Percentiles rank a stretch among this genome's conserved stretches.
Evolutionary conservation across 2,113 vertebrate species (phyloP).

Genomic region (Tachysurus vachellii): DNA sequence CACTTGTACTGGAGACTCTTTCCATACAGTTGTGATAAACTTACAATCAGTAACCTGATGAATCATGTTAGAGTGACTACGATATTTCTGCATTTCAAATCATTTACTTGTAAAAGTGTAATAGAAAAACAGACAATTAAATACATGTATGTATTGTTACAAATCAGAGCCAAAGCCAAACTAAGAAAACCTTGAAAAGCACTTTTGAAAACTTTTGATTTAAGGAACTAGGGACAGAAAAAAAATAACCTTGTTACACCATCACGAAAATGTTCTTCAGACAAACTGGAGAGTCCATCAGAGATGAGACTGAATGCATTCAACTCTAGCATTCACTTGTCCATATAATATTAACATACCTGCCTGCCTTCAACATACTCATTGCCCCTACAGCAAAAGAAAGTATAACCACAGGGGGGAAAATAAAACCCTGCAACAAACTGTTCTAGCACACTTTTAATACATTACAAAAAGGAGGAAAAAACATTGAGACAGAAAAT

Average conservation of each 20-base stretch:
- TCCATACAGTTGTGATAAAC: background rate
- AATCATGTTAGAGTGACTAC: too few species aligned
- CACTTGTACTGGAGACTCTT: background rate
- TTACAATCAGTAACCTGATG: too few species aligned
- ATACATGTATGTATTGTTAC: too few species aligned
- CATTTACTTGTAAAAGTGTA: too few species aligned
- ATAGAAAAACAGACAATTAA: too few species aligned
- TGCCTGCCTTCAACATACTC: too few species aligned
- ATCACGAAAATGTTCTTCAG: background rate
- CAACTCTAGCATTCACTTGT: background rate
- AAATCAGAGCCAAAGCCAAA: too few species aligned
- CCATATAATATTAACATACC: background rate
- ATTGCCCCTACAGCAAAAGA: background rate
- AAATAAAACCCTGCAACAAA: background rate
- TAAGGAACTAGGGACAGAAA: background rate
- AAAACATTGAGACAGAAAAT: background rate
- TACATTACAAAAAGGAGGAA: background rate
- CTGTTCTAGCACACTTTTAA: background rate
- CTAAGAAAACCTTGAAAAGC: too few species aligned
- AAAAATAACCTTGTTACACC: background rate
- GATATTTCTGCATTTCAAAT: too few species aligned
- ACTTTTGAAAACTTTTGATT: too few species aligned
- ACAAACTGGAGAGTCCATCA: background rate
- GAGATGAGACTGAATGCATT: background rate
- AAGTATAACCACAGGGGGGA: fast-evolving